Evolutionary conservation across 1,140 invertebrate species (phyloP), one percentile per base, ranked within the genome.

Genomic region (Pseudoatta argentina): DNA sequence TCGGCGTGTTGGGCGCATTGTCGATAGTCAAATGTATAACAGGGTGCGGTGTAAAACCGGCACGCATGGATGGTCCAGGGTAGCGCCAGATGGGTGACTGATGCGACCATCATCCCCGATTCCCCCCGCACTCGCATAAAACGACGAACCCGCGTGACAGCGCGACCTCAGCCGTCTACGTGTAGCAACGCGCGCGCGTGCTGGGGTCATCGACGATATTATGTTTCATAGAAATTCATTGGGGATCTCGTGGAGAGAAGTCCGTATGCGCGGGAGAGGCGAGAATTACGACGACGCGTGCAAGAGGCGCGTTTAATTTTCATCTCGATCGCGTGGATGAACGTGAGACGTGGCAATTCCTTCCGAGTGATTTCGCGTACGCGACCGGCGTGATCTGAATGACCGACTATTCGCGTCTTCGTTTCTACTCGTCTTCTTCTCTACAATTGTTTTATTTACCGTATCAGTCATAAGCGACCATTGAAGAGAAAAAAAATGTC

Each of bases 31-130:
- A 95, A 94, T 94, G 93, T 92, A 93, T 91, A 91, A 92, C 92
- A 92, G 92, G 86, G 75, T 86, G 87, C 87, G 89, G 91, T 93
- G 92, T 93, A 94, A 93, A 90, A 91, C 91, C 90, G 92, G 91
- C 91, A 95, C 93, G 94, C 93, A 93, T 94, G 93, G 94, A 93
- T 93, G 94, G 93, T 93, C 93, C 91, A 91, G 92, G 92, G 93
- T 92, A 94, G 91, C 93, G 94, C 93, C 95, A 95, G 95, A 95
- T 95, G 95, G 94, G 94, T 95, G 95, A 95, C 94, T 95, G 95
- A 95, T 94, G 94, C 92, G 93, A 92, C 91, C 90, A 75, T 86
- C 92, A 87, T 92, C 91, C 30, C 30, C 30, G 30, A 30, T 30
- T 6, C 30, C 30, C 30, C 91, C 92, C 87, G 91, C 89, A 91